phyloP scores from a whole-genome alignment of 1,140 invertebrate genomes.

The Bombus haemorrhoidalis region DNA sequence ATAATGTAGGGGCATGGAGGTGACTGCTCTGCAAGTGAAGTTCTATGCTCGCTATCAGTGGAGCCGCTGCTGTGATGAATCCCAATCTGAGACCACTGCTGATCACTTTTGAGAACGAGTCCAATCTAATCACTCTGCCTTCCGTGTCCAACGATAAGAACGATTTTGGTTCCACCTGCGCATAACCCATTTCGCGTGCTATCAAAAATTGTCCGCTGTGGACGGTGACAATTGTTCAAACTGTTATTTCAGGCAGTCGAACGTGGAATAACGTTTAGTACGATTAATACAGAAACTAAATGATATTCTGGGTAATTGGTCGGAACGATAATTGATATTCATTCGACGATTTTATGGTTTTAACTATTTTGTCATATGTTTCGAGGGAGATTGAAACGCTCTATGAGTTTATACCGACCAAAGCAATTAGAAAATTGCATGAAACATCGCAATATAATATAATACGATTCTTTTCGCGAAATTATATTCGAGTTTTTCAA shows the following conservation, averaged over 20 bases:
- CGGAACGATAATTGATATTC: slow-evolving; percentile 10
- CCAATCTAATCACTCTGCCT: slow-evolving; percentile 89
- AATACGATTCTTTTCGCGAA: not conserved
- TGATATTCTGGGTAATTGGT: slow-evolving; percentile 6
- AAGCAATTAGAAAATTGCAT: not conserved
- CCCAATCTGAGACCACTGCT: slow-evolving; percentile 88
- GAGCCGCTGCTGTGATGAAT: slow-evolving; percentile 87
- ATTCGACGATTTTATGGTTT: not conserved
- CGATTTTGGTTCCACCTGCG: slow-evolving; percentile 84
- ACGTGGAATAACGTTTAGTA: not conserved
- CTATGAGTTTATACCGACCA: not conserved
- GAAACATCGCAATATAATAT: not conserved
- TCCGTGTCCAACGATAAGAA: slow-evolving; percentile 90
- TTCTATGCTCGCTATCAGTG: slow-evolving; percentile 85
- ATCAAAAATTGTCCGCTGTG: no score
- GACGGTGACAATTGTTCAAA: no score
- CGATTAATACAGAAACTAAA: slow-evolving; percentile 5
- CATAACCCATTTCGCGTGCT: not conserved
- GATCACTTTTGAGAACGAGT: slow-evolving; percentile 92
- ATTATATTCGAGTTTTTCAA: not conserved
- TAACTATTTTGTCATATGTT: not conserved
- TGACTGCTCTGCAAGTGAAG: slow-evolving; percentile 89
- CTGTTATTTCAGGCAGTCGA: not conserved
- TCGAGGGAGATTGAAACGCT: not conserved
- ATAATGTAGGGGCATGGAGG: slow-evolving; percentile 88